A percentile compares a stretch with the other conserved stretches of the same genome.
Evolutionary conservation across 1,140 invertebrate genomes (phyloP).

Genomic region (Pogonomyrmex barbatus): DNA sequence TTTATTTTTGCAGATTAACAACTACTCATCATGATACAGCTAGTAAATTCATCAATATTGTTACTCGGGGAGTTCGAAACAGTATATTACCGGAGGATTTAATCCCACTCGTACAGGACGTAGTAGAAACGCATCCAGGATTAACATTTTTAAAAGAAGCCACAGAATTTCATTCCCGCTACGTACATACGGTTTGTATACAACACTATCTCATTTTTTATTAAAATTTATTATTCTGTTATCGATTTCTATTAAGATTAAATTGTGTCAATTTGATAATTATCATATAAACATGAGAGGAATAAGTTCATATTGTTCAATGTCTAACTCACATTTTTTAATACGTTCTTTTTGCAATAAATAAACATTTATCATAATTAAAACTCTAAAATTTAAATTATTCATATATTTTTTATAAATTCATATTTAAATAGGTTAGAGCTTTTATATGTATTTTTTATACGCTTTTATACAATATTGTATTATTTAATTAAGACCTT

Average conservation of each 20-base stretch:
- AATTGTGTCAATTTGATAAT: background rate
- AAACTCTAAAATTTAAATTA: constrained; percentile 2
- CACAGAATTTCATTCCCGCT: constrained; percentile 99
- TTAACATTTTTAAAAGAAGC: constrained; percentile 98
- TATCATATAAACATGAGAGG: background rate
- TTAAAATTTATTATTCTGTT: background rate
- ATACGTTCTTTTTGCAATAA: background rate
- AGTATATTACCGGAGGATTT: constrained; percentile 94
- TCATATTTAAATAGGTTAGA: background rate
- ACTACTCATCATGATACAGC: constrained; percentile 94
- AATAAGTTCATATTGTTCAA: background rate
- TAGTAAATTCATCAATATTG: constrained; percentile 95
- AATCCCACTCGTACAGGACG: constrained; percentile 97
- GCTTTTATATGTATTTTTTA: background rate
- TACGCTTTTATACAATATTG: too few species aligned
- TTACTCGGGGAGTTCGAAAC: constrained; percentile 89
- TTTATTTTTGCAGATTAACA: constrained; percentile 88
- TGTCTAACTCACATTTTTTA: background rate
- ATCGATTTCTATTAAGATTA: background rate
- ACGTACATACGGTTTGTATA: constrained; percentile 95
- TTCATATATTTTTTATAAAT: background rate
- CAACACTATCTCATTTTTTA: constrained; percentile 39
- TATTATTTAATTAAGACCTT: too few species aligned
- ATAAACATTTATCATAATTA: background rate
- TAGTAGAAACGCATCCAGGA: constrained; percentile 99